Evolutionary conservation across 1,140 invertebrate species (phyloP).

Genomic region (Harlomillsia oculata): DNA sequence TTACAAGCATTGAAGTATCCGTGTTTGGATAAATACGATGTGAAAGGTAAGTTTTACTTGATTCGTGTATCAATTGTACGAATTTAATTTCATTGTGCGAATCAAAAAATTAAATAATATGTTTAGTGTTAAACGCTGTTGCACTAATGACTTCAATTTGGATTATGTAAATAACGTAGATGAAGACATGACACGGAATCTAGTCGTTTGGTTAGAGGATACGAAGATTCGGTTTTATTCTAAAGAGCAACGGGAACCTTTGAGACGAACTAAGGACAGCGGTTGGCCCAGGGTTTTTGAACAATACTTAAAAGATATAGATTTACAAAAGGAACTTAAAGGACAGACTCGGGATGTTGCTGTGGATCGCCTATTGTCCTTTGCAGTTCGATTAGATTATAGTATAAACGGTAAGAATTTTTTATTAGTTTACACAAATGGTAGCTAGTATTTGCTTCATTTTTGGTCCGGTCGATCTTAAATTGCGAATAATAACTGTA

Average conservation of each 20-base stretch:
- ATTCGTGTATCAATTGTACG: too few relatives aligned
- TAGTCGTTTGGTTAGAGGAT: conserved; percentile 85
- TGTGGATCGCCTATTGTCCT: conserved; percentile 78
- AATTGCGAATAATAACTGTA: conserved; percentile 62
- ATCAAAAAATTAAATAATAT: too few relatives aligned
- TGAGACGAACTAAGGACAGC: conserved; percentile 54
- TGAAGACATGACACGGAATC: conserved; percentile 62
- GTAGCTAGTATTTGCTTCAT: not conserved
- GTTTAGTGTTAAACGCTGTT: not conserved
- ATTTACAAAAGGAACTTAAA: conserved; percentile 40
- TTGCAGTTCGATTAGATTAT: conserved; percentile 72
- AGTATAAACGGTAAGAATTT: conserved; percentile 60
- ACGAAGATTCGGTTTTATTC: conserved; percentile 84
- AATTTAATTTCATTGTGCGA: too few relatives aligned
- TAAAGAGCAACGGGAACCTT: conserved; percentile 57
- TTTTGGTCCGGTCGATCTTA: not conserved
- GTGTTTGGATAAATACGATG: not conserved
- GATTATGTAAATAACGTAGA: conserved; percentile 48
- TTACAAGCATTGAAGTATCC: conserved; percentile 1
- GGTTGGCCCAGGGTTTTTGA: conserved; percentile 64
- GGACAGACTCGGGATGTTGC: conserved; percentile 45
- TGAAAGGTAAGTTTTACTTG: not conserved
- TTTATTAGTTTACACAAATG: conserved; percentile 16
- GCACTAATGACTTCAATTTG: not conserved
- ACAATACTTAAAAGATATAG: conserved; percentile 65